Evolutionary conservation across 2,797 vertebrate species (phyloP), one percentile per base, ranked within the genome.

Genomic region (Tokudaia tokunoshimensis): DNA sequence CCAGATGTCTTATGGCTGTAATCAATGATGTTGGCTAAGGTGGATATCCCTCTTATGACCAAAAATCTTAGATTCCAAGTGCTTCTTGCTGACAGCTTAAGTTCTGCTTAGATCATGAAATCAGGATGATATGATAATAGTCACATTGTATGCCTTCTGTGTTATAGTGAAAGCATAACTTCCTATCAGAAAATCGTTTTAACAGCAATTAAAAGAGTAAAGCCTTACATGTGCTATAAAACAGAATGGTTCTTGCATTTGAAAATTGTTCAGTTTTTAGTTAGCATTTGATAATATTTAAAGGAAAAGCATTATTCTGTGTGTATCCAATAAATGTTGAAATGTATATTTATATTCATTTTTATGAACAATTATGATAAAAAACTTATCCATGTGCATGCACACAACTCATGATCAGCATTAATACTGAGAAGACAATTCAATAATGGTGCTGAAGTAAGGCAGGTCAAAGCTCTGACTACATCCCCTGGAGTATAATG

Each of bases 391-490:
- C 24, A 59, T 75, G 24, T 10, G 52, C 63, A 2, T n/a, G 79
- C 63, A 81, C 24, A 59, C 85, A 72, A 94, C 92, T 87, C 70
- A 34, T 41, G 47, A 91, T 91, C 84, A 87, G 80, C 70, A 87
- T 91, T 72, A 83, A n/a, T 52, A 90, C 59, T 86, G 59, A 91
- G 55, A 74, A 57, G 74, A 97, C 79, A 31, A 91, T 78, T 79
- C 65, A 93, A 44, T 96, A 97, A 79, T 75, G 6, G 34, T 44
- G 41, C 78, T 92, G 50, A 94, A 92, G 59, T 78, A 95, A 95
- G 81, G 80, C 94, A 96, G 78, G 89, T 95, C 95, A 89, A 75
- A 90, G 70, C 79, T 97, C 94, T 97, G 80, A 65, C 67, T 90
- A 82, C n/a, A 92, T 81, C n/a, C 91, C 90, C 91, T 59, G 78